phyloP scores from a whole-genome alignment of 1,140 invertebrate genomes.

The Adoxophyes honmai region DNA sequence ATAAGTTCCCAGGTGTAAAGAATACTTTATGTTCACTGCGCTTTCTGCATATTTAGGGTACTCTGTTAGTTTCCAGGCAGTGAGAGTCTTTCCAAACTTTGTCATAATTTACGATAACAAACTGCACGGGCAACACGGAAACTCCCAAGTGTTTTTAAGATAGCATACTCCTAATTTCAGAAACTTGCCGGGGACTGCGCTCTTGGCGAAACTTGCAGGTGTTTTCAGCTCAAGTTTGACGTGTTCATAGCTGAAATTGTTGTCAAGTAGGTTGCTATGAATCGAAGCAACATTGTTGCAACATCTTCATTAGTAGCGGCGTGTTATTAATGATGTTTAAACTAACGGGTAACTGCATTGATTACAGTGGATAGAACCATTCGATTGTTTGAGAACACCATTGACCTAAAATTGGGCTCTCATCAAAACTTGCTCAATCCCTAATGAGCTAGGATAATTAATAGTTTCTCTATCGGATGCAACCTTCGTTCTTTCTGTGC shows the following conservation, averaged over 20 bases:
- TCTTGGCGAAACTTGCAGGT: constrained; percentile 4
- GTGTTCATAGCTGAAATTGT: constrained; percentile 7
- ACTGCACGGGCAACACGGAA: background rate
- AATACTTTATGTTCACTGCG: too few species aligned
- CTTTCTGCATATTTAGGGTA: background rate
- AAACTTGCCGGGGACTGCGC: background rate
- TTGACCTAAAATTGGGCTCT: constrained; percentile 10
- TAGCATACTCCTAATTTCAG: constrained; percentile 1
- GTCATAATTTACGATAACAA: constrained; percentile 1
- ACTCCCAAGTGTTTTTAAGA: constrained; percentile 10
- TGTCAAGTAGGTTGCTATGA: background rate
- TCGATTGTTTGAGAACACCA: constrained; percentile 15
- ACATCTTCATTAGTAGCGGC: background rate
- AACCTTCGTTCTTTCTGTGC: background rate
- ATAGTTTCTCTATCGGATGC: constrained; percentile 13
- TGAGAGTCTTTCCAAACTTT: constrained; percentile 1
- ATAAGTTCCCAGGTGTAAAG: too few species aligned
- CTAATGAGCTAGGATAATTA: constrained; percentile 12
- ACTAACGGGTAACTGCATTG: background rate
- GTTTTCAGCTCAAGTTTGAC: constrained; percentile 7
- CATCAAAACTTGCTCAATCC: constrained; percentile 1
- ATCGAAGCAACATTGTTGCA: background rate
- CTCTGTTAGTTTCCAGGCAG: background rate
- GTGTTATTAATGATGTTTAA: background rate
- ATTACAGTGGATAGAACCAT: background rate